Percentiles rank a stretch among this genome's conserved stretches.
Evolutionary conservation across 2,888 invertebrate species (phyloP).

Genomic region (Erebia epiphron): DNA sequence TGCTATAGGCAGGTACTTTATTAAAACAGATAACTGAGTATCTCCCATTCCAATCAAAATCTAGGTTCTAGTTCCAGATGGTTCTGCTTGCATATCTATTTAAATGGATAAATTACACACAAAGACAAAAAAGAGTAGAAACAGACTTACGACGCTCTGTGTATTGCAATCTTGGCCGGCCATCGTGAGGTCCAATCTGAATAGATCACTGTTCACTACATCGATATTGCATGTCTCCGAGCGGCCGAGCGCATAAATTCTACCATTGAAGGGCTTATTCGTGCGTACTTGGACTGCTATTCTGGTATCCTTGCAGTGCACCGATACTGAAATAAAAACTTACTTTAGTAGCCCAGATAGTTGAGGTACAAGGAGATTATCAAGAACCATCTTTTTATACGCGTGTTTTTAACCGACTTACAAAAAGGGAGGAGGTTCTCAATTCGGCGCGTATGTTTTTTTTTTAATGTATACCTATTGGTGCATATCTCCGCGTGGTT

Average conservation of each 20-base stretch:
- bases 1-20: too few species aligned
- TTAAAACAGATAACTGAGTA: not conserved
- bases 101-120: not conserved
- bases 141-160: constrained; percentile 92
- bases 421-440: too few species aligned
- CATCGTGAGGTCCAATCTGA: constrained; percentile 96
- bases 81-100: not conserved
- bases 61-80: not conserved
- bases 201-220: constrained; percentile 95
- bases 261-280: constrained; percentile 96
- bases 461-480: too few species aligned
- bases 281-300: constrained; percentile 96
- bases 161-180: constrained; percentile 97
- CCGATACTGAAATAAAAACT: constrained; percentile 86
- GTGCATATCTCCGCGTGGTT: too few species aligned
- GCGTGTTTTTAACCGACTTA: too few species aligned
- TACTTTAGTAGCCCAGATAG: constrained; percentile 8
- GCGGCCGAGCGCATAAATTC: constrained; percentile 95
- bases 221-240: constrained; percentile 98
- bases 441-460: too few species aligned
- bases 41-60: not conserved
- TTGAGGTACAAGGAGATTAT: too few species aligned
- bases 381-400: too few species aligned
- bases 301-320: constrained; percentile 96
- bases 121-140: not conserved